Base-by-base conservation (phyloP, 2,888 invertebrate species). In the Diplazon laetatorius region DNA sequence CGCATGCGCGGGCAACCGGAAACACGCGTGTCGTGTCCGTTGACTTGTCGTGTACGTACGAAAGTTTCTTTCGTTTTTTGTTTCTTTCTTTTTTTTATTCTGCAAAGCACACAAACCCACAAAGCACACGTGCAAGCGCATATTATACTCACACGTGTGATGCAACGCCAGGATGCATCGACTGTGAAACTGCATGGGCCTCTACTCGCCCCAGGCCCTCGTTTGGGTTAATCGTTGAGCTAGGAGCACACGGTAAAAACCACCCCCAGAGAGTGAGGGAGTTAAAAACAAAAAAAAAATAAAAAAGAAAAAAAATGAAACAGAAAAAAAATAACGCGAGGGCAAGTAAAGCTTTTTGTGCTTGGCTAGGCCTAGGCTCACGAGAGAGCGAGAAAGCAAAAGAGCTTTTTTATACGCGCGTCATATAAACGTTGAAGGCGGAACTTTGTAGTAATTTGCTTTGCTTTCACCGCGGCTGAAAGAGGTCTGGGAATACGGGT, bases 371-470 rank as follows among this genome's bases (percentile, higher is more conserved):
- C 9, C n/a, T 60, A 63, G 46, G 62, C 63, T 50, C 66, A 42
- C 46, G 60, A 68, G 60, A 68, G 66, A 62, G 42, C 59, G 68
- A 74, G 59, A 68, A 48, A 63, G 63, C 65, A 35, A 69, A 63
- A 70, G 70, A 80, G 82, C 81, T 84, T 85, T n/a, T n/a, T 85
- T 80, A 82, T 82, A 70, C 74, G 76, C 30, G 25, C 75, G 66
- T 66, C 59, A n/a, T 60, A 46, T 69, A 66, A 48, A 73, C 72
- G 71, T 37, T 60, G 78, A 65, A 77, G 48, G 60, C 69, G 78
- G 83, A 80, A 70, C 76, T 83, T 80, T 79, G 79, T 72, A 68
- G 82, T 85, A 85, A 85, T 83, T 83, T 82, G 82, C 84, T 85
- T 84, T 84, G 80, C 83, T 83, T 82, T 80, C 78, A 76, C 71